Evolutionary conservation across 2,888 invertebrate species (phyloP).

Genomic region (Diarsia brunnea): DNA sequence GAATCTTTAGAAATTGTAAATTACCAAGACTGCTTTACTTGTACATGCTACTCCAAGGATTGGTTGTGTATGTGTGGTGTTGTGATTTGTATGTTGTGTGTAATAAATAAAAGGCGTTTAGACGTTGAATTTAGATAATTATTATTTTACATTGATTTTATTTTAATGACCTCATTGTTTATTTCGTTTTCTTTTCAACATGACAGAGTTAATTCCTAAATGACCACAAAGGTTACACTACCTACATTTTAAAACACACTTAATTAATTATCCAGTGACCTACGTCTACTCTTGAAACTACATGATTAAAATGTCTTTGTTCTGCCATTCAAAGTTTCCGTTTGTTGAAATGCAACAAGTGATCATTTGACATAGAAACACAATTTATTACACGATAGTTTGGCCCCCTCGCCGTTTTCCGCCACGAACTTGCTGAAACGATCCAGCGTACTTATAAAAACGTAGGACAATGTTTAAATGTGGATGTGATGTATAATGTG

Average conservation of each 20-base stretch:
- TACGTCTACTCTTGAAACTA: not conserved
- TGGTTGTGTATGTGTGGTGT: too few relatives aligned
- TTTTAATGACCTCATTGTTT: too few relatives aligned
- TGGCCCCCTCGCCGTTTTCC: slow-evolving; percentile 16
- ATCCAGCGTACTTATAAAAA: not conserved
- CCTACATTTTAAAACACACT: slow-evolving; percentile 4
- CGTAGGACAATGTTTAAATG: not conserved
- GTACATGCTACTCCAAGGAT: too few relatives aligned
- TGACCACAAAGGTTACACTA: too few relatives aligned
- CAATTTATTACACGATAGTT: slow-evolving; percentile 38
- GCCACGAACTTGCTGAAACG: slow-evolving; percentile 7
- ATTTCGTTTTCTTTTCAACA: too few relatives aligned
- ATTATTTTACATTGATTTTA: too few relatives aligned
- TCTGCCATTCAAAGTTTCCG: slow-evolving; percentile 16
- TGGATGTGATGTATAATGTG: not conserved
- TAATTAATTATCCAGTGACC: not conserved
- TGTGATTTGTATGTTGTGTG: too few relatives aligned
- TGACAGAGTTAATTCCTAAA: too few relatives aligned
- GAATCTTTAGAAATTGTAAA: slow-evolving; percentile 32
- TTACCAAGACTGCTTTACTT: not conserved
- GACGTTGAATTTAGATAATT: too few relatives aligned
- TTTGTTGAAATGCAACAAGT: slow-evolving; percentile 50
- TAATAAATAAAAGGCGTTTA: too few relatives aligned
- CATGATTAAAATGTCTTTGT: slow-evolving; percentile 33
- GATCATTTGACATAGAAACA: slow-evolving; percentile 27